Percentiles rank a stretch among this genome's conserved stretches.
These are phyloP conservation scores for Ancistrus triradiatus DNA, from an alignment of 2,113 vertebrate species.

Conservation along the genomic window DNA sequence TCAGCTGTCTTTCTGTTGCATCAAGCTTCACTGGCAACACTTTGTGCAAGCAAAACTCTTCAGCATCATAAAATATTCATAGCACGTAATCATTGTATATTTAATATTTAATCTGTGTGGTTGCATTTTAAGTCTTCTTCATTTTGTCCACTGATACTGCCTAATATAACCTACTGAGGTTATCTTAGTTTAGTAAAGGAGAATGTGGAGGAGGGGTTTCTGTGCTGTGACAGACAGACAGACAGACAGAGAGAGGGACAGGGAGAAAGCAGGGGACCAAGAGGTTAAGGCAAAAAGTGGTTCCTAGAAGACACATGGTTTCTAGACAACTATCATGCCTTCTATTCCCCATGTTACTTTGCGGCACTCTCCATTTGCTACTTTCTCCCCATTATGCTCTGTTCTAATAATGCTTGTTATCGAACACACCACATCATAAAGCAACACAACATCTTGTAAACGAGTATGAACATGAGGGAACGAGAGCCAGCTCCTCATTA, in stretches of 20 bases:
- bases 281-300: not conserved
- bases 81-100: constrained; percentile 53
- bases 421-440: not conserved
- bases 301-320: constrained; percentile 12
- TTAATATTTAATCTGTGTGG: constrained; percentile 57
- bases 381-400: constrained; percentile 18
- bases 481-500: not conserved
- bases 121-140: constrained; percentile 51
- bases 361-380: constrained; percentile 6
- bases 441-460: not conserved
- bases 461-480: not conserved
- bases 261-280: not conserved
- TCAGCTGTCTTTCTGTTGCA: too few relatives aligned
- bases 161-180: too few relatives aligned
- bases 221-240: constrained; percentile 7
- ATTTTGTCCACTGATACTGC: constrained; percentile 31
- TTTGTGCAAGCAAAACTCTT: too few relatives aligned
- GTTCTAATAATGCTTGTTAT: constrained; percentile 14
- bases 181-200: constrained; percentile 26
- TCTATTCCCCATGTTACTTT: constrained; percentile 13
- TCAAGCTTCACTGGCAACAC: too few relatives aligned
- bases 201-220: not conserved
- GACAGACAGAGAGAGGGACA: not conserved
- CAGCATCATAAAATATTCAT: constrained; percentile 64
- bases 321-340: constrained; percentile 21